Evolutionary conservation across 2,797 vertebrate species (phyloP).

Genomic region (Sparidentex hasta): DNA sequence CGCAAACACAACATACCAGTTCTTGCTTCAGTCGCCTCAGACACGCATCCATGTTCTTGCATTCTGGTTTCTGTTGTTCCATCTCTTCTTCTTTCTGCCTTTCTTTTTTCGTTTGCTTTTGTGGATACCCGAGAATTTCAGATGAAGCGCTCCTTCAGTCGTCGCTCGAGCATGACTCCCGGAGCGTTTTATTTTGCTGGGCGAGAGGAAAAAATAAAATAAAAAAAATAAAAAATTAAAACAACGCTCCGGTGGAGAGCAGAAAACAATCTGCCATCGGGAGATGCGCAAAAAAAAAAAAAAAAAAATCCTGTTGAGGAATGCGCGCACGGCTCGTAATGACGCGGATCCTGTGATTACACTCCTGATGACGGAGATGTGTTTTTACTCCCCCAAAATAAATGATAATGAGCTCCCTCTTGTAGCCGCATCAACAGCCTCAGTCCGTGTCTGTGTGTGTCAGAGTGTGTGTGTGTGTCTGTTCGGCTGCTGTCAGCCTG

Average conservation of each 20-base stretch:
- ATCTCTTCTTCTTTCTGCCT: conserved; percentile 34
- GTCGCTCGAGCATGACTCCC: conserved; percentile 58
- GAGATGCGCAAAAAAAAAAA: no score
- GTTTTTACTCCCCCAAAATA: conserved; percentile 65
- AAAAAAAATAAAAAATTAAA: background rate
- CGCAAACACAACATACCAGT: conserved; percentile 77
- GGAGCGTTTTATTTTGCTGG: conserved; percentile 14
- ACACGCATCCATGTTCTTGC: conserved; percentile 85
- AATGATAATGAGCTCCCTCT: conserved; percentile 55
- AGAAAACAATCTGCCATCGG: conserved; percentile 11
- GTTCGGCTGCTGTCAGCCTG: conserved; percentile 37
- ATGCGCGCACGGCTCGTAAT: conserved; percentile 65
- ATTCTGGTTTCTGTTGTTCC: conserved; percentile 74
- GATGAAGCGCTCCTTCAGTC: conserved; percentile 33
- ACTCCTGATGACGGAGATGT: conserved; percentile 55
- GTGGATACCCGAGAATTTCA: conserved; percentile 37
- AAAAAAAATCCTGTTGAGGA: conserved; percentile 70
- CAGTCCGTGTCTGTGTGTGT: conserved; percentile 16
- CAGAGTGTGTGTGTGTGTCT: conserved; percentile 12
- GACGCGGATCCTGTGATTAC: conserved; percentile 42
- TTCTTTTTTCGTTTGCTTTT: conserved; percentile 27
- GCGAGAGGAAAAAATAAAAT: background rate
- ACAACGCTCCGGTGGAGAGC: conserved; percentile 18
- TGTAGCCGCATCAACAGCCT: conserved; percentile 19
- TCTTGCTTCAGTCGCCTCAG: conserved; percentile 86